Evolutionary conservation across 2,888 invertebrate genomes (phyloP), one percentile per base, ranked within the genome.

Genomic region (Diploptera punctata): DNA sequence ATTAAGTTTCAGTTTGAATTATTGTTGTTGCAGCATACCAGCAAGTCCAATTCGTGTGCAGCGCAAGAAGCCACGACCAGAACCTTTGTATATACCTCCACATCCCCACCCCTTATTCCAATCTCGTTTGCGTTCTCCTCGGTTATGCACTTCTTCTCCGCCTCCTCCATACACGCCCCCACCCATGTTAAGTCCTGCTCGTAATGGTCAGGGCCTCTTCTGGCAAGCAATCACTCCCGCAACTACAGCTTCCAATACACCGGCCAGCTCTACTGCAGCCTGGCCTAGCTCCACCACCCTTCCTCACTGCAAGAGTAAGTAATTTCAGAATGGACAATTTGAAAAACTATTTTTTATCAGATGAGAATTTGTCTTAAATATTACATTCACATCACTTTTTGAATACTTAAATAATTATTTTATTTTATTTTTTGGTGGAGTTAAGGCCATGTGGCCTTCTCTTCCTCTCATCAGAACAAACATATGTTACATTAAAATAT

Each of bases 111-210:
- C 83, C 83, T 76, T 77, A 70, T 78, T 78, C 76, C 82, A 87
- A 81, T 85, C 88, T 76, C 81, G 88, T 82, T 81, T 86, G 80
- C 77, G 85, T 82, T 81, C 85, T 79, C 80, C 88, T 82, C 70
- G 85, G 83, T 81, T 82, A 21, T 73, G 74, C n/a, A 67, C 67
- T 26, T 70, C 71, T 13, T 75, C 80, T 60, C 81, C 83, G 10
- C 85, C 87, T 29, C 86, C 89, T 13, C 88, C 89, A 74, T 99
- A 94, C 83, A 98, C 98, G 0, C 98, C 99, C 16, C 93, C 95
- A 31, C 99, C 99, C 0, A 94, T 99, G 80, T 85, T 99, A 70
- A 95, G 96, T 80, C 99, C 99, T 0, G 92, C 95, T 73, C 88
- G 99, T 75, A 90, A 91, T 76, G 97, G 97, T 0, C 88, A 93